These are phyloP conservation scores for Strigamia crassipes DNA, from an alignment of 2,888 invertebrate species.

Conservation along the genomic window DNA sequence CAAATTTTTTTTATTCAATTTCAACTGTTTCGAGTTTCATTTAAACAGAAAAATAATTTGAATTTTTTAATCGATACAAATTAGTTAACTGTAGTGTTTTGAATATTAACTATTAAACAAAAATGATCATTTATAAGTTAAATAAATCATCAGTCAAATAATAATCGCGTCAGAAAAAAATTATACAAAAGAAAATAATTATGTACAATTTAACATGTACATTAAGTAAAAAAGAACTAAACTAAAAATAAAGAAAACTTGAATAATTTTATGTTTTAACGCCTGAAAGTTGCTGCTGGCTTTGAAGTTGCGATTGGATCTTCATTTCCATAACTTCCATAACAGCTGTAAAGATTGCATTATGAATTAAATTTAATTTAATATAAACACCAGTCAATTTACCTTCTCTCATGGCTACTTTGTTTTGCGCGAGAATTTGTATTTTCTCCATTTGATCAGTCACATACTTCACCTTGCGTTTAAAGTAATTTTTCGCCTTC, in stretches of 20 bases:
- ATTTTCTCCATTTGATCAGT: constrained; percentile 47
- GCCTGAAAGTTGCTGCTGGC: constrained; percentile 53
- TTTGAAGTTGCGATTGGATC: constrained; percentile 63
- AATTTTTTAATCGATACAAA: too few relatives aligned
- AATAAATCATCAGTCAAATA: too few relatives aligned
- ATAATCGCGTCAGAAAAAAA: too few relatives aligned
- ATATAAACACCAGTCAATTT: background rate
- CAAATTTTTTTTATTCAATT: too few relatives aligned
- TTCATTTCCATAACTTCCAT: constrained; percentile 78
- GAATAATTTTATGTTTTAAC: constrained; percentile 28
- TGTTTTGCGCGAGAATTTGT: constrained; percentile 39
- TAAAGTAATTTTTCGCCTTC: constrained; percentile 45
- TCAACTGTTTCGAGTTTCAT: too few relatives aligned
- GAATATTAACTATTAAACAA: too few relatives aligned
- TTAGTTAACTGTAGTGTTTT: too few relatives aligned
- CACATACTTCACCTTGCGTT: constrained; percentile 45
- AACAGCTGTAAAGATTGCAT: constrained; percentile 63
- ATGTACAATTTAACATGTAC: background rate
- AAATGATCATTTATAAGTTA: too few relatives aligned
- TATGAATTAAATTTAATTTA: background rate
- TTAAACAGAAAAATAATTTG: too few relatives aligned
- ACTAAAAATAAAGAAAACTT: background rate
- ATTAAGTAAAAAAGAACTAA: background rate
- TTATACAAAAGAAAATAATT: background rate
- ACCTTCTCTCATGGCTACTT: constrained; percentile 45